Evolutionary conservation across 2,888 invertebrate genomes (phyloP).

Genomic region (Scaptomyza polygonia): DNA sequence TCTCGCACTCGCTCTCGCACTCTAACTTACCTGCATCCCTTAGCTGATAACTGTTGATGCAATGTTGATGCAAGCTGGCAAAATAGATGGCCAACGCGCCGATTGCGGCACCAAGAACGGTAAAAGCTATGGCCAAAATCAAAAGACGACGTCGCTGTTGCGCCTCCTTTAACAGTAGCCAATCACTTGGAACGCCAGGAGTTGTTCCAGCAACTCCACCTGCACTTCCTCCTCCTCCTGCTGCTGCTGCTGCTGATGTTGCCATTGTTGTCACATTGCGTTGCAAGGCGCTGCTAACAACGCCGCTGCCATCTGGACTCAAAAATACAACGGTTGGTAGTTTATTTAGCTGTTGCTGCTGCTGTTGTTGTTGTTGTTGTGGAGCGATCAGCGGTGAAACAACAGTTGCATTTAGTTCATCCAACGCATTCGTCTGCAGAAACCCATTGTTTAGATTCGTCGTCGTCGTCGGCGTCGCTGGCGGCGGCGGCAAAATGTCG

Average conservation of each 20-base stretch:
- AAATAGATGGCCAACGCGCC: conserved; percentile 84
- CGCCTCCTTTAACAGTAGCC: conserved; percentile 87
- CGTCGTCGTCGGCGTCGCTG: conserved; percentile 7
- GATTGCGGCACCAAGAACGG: conserved; percentile 83
- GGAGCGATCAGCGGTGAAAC: conserved; percentile 71
- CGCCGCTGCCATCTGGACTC: conserved; percentile 68
- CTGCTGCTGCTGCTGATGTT: conserved; percentile 22
- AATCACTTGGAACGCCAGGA: conserved; percentile 63
- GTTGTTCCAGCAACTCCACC: conserved; percentile 1
- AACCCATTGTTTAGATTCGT: conserved; percentile 83
- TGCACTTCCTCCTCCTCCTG: too few relatives aligned
- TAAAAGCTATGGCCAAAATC: conserved; percentile 82
- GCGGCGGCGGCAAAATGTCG: conserved; percentile 46
- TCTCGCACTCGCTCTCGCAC: background rate
- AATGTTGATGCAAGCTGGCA: conserved; percentile 75
- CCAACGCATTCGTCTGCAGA: conserved; percentile 65
- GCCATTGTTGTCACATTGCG: conserved; percentile 41
- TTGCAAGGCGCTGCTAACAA: conserved; percentile 66
- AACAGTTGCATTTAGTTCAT: conserved; percentile 66
- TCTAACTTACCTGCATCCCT: conserved; percentile 54
- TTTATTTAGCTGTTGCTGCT: conserved; percentile 58
- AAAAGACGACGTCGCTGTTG: conserved; percentile 87
- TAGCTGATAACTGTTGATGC: conserved; percentile 52
- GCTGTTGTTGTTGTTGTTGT: conserved; percentile 29
- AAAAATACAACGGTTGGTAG: conserved; percentile 83